A percentile compares a stretch with the other conserved stretches of the same genome.
Conservation (phyloP, 1,140 invertebrate species). For the Drosophila sproati region DNA sequence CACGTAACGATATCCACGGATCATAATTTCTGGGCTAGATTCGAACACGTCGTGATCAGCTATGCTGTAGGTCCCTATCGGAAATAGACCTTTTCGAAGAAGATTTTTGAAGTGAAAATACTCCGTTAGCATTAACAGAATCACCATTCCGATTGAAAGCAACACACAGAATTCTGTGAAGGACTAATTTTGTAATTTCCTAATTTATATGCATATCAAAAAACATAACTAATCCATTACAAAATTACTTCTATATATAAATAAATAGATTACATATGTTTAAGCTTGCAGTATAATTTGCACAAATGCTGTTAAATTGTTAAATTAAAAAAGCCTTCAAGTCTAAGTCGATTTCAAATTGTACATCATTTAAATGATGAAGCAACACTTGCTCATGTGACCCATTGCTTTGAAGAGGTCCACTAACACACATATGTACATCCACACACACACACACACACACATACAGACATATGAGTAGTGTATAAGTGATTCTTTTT, state of each 20-base stretch:
- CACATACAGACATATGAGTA: not conserved
- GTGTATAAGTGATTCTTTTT: slow-evolving; percentile 17
- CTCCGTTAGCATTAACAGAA: not conserved
- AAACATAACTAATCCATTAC: too few species aligned
- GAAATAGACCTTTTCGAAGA: not conserved
- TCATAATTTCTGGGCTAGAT: not conserved
- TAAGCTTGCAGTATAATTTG: too few species aligned
- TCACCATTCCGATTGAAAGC: not conserved
- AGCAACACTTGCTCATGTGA: too few species aligned
- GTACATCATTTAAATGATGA: too few species aligned
- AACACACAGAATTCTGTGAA: too few species aligned
- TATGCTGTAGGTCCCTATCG: not conserved
- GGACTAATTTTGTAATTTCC: too few species aligned
- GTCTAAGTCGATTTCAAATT: too few species aligned
- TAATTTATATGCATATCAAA: too few species aligned
- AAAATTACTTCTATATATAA: too few species aligned
- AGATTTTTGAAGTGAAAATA: not conserved
- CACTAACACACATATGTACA: not conserved
- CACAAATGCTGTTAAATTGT: too few species aligned
- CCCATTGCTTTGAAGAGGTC: not conserved
- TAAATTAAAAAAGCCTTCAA: too few species aligned
- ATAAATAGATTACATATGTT: too few species aligned
- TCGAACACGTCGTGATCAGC: not conserved
- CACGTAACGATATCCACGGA: slow-evolving; percentile 4
- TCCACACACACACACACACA: not conserved